These are phyloP conservation scores for Xiphophorus maculatus DNA, from an alignment of 2,113 vertebrate genomes.

Conservation along the genomic window DNA sequence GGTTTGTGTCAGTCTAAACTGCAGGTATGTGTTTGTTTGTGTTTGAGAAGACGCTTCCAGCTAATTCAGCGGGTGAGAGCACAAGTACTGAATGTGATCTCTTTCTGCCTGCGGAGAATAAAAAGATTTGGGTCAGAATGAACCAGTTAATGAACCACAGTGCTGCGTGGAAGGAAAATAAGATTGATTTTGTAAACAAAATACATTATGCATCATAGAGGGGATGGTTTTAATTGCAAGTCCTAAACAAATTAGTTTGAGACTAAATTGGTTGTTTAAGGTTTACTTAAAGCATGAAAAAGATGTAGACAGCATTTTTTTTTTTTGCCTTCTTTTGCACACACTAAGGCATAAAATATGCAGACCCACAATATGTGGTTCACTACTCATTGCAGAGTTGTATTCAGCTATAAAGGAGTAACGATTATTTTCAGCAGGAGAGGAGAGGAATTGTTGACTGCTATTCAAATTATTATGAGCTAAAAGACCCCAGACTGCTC, in stretches of 20 bases:
- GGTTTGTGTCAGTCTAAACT: slow-evolving; percentile 24
- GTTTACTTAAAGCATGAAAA: slow-evolving; percentile 23
- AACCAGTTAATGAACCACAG: slow-evolving; percentile 50
- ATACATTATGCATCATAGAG: slow-evolving; percentile 42
- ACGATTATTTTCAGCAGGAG: slow-evolving; percentile 50
- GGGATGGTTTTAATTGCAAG: slow-evolving; percentile 44
- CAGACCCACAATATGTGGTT: slow-evolving; percentile 37
- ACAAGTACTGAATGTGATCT: slow-evolving; percentile 33
- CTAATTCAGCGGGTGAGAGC: slow-evolving; percentile 40
- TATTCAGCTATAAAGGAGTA: slow-evolving; percentile 33
- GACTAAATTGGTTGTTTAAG: slow-evolving; percentile 37
- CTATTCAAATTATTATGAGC: slow-evolving; percentile 55
- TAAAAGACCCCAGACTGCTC: slow-evolving; percentile 49
- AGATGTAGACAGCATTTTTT: slow-evolving; percentile 16
- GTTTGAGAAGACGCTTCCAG: slow-evolving; percentile 21
- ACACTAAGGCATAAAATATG: slow-evolving; percentile 9
- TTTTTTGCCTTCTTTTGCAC: slow-evolving; percentile 1
- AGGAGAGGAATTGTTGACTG: slow-evolving; percentile 38
- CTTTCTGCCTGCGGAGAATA: slow-evolving; percentile 14
- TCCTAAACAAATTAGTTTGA: slow-evolving; percentile 33
- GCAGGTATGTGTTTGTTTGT: background rate
- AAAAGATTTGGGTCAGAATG: slow-evolving; percentile 40
- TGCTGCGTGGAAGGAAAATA: slow-evolving; percentile 24
- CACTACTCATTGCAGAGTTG: slow-evolving; percentile 32
- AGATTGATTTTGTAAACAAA: slow-evolving; percentile 54